Evolutionary conservation across 2,113 vertebrate species (phyloP), one percentile per base, ranked within the genome.

Genomic region (Camarhynchus parvulus): DNA sequence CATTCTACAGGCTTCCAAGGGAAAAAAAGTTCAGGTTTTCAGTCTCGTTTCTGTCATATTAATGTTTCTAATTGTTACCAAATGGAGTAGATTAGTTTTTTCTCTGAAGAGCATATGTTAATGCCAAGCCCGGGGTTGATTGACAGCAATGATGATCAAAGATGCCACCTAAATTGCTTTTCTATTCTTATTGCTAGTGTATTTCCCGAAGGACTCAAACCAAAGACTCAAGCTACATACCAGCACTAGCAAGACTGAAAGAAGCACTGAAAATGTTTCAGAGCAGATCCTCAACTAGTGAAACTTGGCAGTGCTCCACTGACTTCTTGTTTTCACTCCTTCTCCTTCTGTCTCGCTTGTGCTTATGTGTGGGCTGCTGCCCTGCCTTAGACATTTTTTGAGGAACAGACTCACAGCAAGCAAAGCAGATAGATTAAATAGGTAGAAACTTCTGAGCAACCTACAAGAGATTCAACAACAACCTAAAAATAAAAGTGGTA

Each of bases 261-360:
- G 94, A 89, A 95, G 78, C 63, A 90, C 91, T 66, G 93, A 92
- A 96, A 96, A 93, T 84, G 86, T 92, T 97, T 92, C 93, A 64
- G 94, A 94, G 85, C 95, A 96, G 92, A 95, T 96, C 92, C 69
- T 90, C 88, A 96, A 86, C 85, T 94, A 90, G 83, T 87, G 79
- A 96, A 97, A 94, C 83, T 77, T 97, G 95, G 93, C 95, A 90
- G 58, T 58, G 76, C 83, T 95, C 94, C 95, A 93, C 89, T 92
- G 88, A 94, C 95, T 97, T 94, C 96, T 92, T 96, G 93, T 97
- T 96, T 94, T 96, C 96, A 88, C 90, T 94, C 92, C 90, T 96
- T 95, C 92, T 95, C 91, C 93, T 97, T 96, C 96, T 96, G 91
- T 96, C 92, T 97, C 76, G 73, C 88, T 97, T 96, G 76, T 96